Percentiles rank a stretch among this genome's conserved stretches.
Conservation (phyloP, 2,113 vertebrate genomes). For the Phalacrocorax aristotelis region DNA sequence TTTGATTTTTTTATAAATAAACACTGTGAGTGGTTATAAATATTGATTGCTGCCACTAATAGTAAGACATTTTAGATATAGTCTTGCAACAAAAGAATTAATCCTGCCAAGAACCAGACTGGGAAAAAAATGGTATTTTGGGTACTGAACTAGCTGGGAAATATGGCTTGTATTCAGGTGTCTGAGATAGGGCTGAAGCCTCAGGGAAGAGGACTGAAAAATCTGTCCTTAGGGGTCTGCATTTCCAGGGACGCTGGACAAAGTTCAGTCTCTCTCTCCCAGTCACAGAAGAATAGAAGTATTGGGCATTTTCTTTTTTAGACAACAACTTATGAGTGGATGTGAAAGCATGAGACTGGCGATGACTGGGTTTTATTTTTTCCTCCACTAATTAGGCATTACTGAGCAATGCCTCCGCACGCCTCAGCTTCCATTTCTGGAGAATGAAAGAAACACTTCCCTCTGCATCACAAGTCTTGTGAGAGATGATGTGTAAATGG, state of each 20-base stretch:
- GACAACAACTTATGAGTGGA: not conserved
- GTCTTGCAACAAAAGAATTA: not conserved
- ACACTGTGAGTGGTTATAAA: slow-evolving; percentile 31
- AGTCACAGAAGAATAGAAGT: not conserved
- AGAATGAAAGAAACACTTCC: not conserved
- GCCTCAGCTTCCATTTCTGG: not conserved
- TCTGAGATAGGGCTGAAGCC: not conserved
- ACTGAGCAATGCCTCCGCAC: not conserved
- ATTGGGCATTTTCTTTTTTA: slow-evolving; percentile 4
- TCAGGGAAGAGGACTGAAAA: not conserved
- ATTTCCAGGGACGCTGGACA: not conserved
- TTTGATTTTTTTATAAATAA: slow-evolving; percentile 60
- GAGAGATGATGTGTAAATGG: not conserved
- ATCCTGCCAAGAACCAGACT: not conserved
- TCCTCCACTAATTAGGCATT: not conserved
- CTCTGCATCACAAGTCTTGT: not conserved
- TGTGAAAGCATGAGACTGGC: not conserved
- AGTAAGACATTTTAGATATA: not conserved
- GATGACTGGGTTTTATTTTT: not conserved
- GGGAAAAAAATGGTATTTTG: not conserved
- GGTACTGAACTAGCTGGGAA: not conserved
- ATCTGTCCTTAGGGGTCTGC: not conserved
- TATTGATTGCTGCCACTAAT: slow-evolving; percentile 51
- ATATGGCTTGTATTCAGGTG: not conserved
- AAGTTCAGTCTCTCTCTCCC: not conserved